phyloP scores from a whole-genome alignment of 2,113 vertebrate genomes.

The Ginglymostoma cirratum region DNA sequence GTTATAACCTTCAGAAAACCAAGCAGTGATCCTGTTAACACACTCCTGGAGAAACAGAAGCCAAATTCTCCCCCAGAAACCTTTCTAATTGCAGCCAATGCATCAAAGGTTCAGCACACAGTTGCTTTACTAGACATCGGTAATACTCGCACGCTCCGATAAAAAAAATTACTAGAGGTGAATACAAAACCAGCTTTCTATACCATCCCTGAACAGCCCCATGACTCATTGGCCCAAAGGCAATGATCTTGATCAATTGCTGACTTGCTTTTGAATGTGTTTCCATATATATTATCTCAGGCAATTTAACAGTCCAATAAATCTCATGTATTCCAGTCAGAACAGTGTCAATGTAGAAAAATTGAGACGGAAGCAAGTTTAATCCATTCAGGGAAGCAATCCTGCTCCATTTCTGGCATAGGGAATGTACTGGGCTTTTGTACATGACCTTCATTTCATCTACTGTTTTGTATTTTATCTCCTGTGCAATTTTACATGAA shows the following conservation, averaged over 20 bases:
- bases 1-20: background rate
- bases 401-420: background rate
- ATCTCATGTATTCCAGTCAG: background rate
- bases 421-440: background rate
- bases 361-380: background rate
- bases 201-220: background rate
- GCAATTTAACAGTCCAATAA: slow-evolving; percentile 7
- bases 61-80: background rate
- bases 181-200: background rate
- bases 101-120: background rate
- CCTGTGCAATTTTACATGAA: background rate
- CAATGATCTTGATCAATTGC: background rate
- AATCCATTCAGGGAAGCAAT: background rate
- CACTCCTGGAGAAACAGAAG: background rate
- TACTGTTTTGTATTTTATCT: background rate
- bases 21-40: background rate
- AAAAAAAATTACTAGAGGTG: background rate
- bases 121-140: background rate
- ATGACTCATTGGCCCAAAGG: background rate
- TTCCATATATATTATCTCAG: background rate
- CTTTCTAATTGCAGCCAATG: background rate
- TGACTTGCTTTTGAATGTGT: background rate
- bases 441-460: background rate
- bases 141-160: background rate
- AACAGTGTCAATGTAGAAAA: background rate